phyloP scores from a whole-genome alignment of 2,888 invertebrate genomes.

The Phyllotreta cruciferae region DNA sequence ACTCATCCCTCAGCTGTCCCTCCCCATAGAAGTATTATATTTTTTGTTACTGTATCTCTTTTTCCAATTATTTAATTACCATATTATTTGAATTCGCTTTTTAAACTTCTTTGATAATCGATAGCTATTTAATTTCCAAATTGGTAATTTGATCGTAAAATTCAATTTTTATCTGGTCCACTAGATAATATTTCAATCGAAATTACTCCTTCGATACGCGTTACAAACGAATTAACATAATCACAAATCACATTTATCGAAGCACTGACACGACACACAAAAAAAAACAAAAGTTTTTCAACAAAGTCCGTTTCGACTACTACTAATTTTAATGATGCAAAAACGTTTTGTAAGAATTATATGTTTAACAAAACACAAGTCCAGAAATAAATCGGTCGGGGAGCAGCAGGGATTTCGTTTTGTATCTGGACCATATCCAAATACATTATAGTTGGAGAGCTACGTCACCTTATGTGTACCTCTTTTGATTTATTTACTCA shows the following conservation, averaged over 20 bases:
- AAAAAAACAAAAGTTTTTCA: conserved; percentile 31
- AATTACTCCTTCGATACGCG: conserved; percentile 16
- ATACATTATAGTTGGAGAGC: conserved; percentile 30
- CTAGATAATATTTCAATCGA: background rate
- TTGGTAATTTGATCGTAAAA: too few relatives aligned
- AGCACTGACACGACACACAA: conserved; percentile 17
- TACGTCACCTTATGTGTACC: conserved; percentile 19
- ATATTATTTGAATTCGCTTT: too few relatives aligned
- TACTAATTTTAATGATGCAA: conserved; percentile 48
- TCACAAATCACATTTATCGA: conserved; percentile 17
- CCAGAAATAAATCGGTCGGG: conserved; percentile 57
- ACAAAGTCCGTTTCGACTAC: conserved; percentile 35
- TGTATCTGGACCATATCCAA: conserved; percentile 55
- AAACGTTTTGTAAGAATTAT: conserved; percentile 51
- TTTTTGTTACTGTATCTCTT: too few relatives aligned
- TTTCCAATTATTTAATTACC: too few relatives aligned
- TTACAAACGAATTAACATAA: background rate
- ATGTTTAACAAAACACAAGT: conserved; percentile 51
- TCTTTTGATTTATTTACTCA: conserved; percentile 6
- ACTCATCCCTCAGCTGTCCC: too few relatives aligned
- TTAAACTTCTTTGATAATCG: too few relatives aligned
- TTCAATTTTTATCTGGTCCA: too few relatives aligned
- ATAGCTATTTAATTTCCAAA: too few relatives aligned
- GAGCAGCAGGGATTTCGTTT: conserved; percentile 50
- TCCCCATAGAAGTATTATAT: too few relatives aligned